Base-by-base conservation (phyloP, 2,113 vertebrate species). In the Cyanoramphus novaezelandiae region DNA sequence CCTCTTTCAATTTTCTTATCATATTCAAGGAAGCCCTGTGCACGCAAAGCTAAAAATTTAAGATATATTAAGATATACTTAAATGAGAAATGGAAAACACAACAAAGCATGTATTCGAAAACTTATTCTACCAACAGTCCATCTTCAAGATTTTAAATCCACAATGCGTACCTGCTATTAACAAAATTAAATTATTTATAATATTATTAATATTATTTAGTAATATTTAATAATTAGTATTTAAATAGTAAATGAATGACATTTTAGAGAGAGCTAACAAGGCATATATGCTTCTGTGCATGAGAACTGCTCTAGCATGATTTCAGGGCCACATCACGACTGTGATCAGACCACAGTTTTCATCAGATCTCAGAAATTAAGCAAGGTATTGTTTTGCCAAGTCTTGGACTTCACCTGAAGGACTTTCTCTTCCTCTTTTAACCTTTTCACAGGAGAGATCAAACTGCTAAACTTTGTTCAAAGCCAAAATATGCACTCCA, bases 251-350 rank as follows among this genome's bases (percentile, higher is more conserved):
- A 59, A 35, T 70, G 60, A 65, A 65, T 20, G 50, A 24, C 18
- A 39, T 24, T 70, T 69, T n/a, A 35, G 39, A 29, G 35, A 1
- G 6, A 84, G 27, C 20, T 55, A 39, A 39, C 63, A 84, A 70
- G 31, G 29, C 57, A 55, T 64, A 23, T 29, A 13, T 25, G 24
- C 29, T 55, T 87, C 57, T 67, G 41, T 52, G 35, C 16, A 24
- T 29, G 5, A 37, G 46, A 76, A 44, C 35, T 0, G 0, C 65
- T 44, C 39, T 81, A 24, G 10, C 20, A 27, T 0, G 3, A 9
- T 60, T 71, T 76, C 44, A 91, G 68, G 70, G 74, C 8, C 44
- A 50, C 35, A 50, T 13, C 24, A 17, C 9, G 17, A 25, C n/a
- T 59, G 33, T 59, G 21, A 59, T 24, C 33, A 59, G 33, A 24